Evolutionary conservation across 2,888 invertebrate species (phyloP), one percentile per base, ranked within the genome.

Genomic region (Cosmopolites sordidus): DNA sequence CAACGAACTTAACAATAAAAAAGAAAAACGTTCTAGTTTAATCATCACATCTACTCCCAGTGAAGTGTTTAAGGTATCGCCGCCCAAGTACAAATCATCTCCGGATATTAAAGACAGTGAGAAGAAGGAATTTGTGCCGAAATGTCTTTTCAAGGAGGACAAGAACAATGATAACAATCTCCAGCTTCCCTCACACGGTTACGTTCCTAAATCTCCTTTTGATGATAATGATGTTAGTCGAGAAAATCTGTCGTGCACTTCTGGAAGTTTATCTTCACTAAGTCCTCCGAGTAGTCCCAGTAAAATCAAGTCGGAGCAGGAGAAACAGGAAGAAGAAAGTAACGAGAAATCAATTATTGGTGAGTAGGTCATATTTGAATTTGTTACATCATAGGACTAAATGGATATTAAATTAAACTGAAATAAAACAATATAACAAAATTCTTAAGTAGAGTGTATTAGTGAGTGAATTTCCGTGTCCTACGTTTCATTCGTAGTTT

Each of bases 251-350:
- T 73, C 73, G 15, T 72, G 64, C 1, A 72, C 73, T 15, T 73
- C 73, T n/a, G 73, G 71, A 9, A 75, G 74, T 65, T 61, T 74
- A 52, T 73, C 73, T 2, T 75, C 75, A 9, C 61, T 74, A 15
- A 74, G 75, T 62, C 73, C 74, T 29, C 74, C 74, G 0, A 74
- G 73, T 48, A 75, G 75, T 62, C 74, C 79, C 1, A 67, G 69
- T 48, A 68, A 66, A 52, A 45, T 68, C 33, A 70, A 66, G 58
- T 70, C 69, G 16, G 73, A 73, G 55, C 68, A 69, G 56, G 74
- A 74, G 60, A 80, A 80, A 62, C 79, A 80, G 64, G 80, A 80
- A 62, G 75, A 78, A 45, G 80, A 80, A 66, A 74, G 75, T 51
- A 79, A 78, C 50, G 80, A 80, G 68, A 80, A 80, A 66, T 74